A percentile compares a stretch with the other conserved stretches of the same genome.
phyloP scores from a whole-genome alignment of 2,888 invertebrate genomes.

The Latrodectus hesperus region DNA sequence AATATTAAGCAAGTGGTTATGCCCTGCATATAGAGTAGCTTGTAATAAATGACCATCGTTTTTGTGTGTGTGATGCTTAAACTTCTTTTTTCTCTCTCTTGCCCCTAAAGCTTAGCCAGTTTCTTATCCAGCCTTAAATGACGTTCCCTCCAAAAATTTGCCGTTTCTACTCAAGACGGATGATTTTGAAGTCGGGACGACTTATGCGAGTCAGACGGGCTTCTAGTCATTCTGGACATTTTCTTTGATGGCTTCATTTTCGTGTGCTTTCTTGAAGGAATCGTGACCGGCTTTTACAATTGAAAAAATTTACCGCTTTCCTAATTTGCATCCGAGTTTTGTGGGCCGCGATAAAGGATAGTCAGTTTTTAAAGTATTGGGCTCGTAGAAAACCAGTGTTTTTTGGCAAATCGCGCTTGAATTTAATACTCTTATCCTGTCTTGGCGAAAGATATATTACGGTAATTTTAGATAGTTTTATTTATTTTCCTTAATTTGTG shows the following conservation, averaged over 20 bases:
- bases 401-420: too few species aligned
- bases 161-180: conserved; percentile 19
- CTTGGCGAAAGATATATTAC: neutral
- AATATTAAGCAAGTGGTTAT: conserved; percentile 60
- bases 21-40: conserved; percentile 60
- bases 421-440: neutral
- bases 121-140: neutral
- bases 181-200: conserved; percentile 20
- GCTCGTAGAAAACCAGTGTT: too few species aligned
- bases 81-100: conserved; percentile 1
- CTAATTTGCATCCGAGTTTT: conserved; percentile 42
- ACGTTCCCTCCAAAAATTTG: neutral
- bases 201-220: conserved; percentile 21
- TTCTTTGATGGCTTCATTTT: conserved; percentile 64
- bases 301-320: neutral
- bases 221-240: neutral
- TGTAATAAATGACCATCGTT: conserved; percentile 43
- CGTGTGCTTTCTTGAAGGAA: conserved; percentile 32
- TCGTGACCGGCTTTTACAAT: conserved; percentile 48
- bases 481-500: too few species aligned
- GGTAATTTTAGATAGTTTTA: neutral
- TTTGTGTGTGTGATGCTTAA: neutral
- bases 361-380: neutral
- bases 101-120: conserved; percentile 11
- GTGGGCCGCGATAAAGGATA: conserved; percentile 27